Conservation (phyloP, 2,888 invertebrate genomes). For the Drosophila greeni region DNA sequence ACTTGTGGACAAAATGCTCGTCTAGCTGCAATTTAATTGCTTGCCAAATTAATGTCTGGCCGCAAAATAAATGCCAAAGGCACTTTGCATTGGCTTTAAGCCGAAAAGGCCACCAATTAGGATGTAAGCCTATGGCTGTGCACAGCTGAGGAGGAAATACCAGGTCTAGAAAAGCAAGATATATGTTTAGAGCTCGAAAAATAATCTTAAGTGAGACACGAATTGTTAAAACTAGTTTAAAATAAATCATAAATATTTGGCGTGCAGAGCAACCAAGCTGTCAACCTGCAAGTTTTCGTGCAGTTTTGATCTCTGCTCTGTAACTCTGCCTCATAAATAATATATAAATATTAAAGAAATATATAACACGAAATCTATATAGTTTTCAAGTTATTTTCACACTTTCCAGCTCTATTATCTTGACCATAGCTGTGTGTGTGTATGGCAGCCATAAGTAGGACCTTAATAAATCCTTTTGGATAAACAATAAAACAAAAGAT, state of each 20-base stretch:
- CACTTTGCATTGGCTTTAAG: constrained; percentile 19
- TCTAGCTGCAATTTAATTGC: constrained; percentile 49
- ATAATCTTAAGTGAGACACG: not conserved
- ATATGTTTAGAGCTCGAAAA: not conserved
- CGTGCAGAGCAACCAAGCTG: not conserved
- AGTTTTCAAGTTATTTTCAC: not conserved
- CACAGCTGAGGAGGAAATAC: not conserved
- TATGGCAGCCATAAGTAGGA: constrained; percentile 10
- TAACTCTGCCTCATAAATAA: not conserved
- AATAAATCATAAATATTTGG: not conserved
- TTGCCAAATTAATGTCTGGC: constrained; percentile 49
- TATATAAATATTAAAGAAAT: not conserved
- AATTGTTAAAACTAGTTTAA: not conserved
- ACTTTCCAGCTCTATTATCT: not conserved
- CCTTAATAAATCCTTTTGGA: constrained; percentile 37
- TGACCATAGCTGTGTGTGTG: constrained; percentile 1
- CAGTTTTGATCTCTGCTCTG: no score
- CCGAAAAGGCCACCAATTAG: constrained; percentile 48
- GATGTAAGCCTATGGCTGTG: constrained; percentile 2
- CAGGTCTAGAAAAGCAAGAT: no score
- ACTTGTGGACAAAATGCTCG: constrained; percentile 15
- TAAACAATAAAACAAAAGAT: constrained; percentile 40
- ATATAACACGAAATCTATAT: not conserved
- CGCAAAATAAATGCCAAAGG: constrained; percentile 41
- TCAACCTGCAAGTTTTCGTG: not conserved